Evolutionary conservation across 2,888 invertebrate genomes (phyloP), one percentile per base, ranked within the genome.

Genomic region (Melanostoma mellinum): DNA sequence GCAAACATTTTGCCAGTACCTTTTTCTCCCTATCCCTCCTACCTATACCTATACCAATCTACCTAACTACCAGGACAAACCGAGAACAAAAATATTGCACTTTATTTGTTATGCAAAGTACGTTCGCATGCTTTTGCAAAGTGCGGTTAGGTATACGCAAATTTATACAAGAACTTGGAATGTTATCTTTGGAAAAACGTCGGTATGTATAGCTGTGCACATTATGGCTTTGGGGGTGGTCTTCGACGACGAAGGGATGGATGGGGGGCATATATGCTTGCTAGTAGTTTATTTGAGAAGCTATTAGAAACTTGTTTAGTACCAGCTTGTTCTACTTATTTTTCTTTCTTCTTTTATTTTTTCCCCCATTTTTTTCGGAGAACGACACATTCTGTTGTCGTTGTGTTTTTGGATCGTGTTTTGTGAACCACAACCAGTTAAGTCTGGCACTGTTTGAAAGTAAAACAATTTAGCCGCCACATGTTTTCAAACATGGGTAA

Each of bases 71-170:
- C 36, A 46, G 42, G 38, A 20, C 42, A 38, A 50, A 63, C 48
- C 48, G 5, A 63, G 48, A 63, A 63, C 36, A 63, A 63, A 50
- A 38, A 63, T 50, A 63, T 63, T 63, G 63, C 50, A 63, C 63
- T 50, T 63, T 63, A 50, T 63, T 63, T 63, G 63, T 8, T 50
- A 50, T 48, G 48, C 50, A 38, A 32, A 50, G 63, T 38, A 50
- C 38, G 9, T 63, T 63, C 50, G 48, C 48, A 48, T 63, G 50
- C 38, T 38, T 63, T 50, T 63, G 30, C 38, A 38, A 32, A 32
- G 50, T 63, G 63, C 9, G 35, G 50, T 63, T 50, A 4, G 36
- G 48, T 35, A 35, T 35, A 44, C 32, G 6, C 63, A 63, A 63
- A 50, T 63, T 50, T 63, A 50, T 50, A 48, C 48, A 36, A 61